Base-by-base conservation (phyloP, 2,113 vertebrate species). In the Lophura nycthemera region DNA sequence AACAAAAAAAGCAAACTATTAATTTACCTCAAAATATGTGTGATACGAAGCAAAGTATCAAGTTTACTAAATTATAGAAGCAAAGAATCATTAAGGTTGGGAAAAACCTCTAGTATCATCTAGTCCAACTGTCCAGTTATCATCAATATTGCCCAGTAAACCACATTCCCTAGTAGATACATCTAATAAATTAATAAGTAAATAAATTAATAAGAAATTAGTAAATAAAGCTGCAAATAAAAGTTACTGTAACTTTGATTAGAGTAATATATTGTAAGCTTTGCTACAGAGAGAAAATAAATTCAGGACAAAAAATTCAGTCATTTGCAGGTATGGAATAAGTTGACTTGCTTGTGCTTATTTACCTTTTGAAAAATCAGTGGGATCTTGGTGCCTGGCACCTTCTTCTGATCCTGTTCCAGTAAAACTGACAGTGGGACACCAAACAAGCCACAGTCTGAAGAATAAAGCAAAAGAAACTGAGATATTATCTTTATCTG, bases 401-500 rank as follows among this genome's bases (percentile, higher is more conserved):
- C 54, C 87, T 97, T 98, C 77, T 96, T 99, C 95, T 99, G 99
- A 98, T 99, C 99, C 95, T 99, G 99, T 50, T 99, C 99, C 97
- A 99, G 83, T 92, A 99, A 96, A 73, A 98, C 94, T 38, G 96
- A 69, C 48, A 99, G 95, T 36, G 99, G 98, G 93, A 99, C 98
- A 77, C 98, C 98, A 89, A 99, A 99, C 76, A 99, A 95, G 76
- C 99, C 99, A 38, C 96, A 98, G 81, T 99, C 99, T 99, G 96
- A 63, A 96, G 63, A 78, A 93, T 29, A 82, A 89, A 94, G 84
- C 54, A 94, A 95, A 96, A 83, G 22, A 70, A 92, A 82, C 5
- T 2, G 36, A 92, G 43, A 42, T 65, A 83, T 18, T 92, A 60
- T 65, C 48, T 38, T 85, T 24, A 94, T 89, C 24, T 82, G 57